Base-by-base conservation (phyloP, 2,113 vertebrate genomes). In the Psilopogon haemacephalus region DNA sequence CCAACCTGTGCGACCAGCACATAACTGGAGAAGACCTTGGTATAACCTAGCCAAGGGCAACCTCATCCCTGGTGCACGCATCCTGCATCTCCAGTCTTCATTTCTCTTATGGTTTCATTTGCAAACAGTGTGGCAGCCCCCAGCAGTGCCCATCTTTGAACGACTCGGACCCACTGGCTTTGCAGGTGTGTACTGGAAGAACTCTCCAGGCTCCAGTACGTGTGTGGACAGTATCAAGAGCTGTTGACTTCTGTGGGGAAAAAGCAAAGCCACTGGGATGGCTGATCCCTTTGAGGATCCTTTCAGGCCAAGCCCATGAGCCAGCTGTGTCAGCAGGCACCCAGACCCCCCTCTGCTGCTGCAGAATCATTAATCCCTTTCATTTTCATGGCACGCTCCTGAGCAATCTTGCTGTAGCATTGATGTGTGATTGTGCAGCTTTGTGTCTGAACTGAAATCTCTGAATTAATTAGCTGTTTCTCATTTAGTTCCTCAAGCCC, bases 401-500 rank as follows among this genome's bases (percentile, higher is more conserved):
- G 69, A 69, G 83, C 73, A 91, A 32, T 59, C 24, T 26, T 58
- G 48, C 38, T 88, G 48, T 80, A 78, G 24, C 48, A 37, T 46
- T 68, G 67, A 58, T 3, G 5, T 95, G 75, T 70, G 81, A 55
- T 78, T 74, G 38, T 90, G 81, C 84, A 69, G 71, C 52, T 92
- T 89, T 81, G 87, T 48, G 33, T 93, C 37, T 2, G 62, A 79
- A 64, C 75, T 59, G n/a, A 75, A 54, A 91, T 69, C 92, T 94
- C 90, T 0, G 7, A 30, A 90, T 94, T 97, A 95, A 97, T 91
- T 94, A 94, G 84, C 79, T 64, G 38, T 97, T 97, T 98, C 95
- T 98, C 88, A 50, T 97, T 97, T 97, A 99, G 99, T 96, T 99
- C 98, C 85, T 98, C 98, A 60, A 98, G 98, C 96, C 98, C 98